Conservation (phyloP, 2,797 vertebrate species). For the Podargus strigoides region DNA sequence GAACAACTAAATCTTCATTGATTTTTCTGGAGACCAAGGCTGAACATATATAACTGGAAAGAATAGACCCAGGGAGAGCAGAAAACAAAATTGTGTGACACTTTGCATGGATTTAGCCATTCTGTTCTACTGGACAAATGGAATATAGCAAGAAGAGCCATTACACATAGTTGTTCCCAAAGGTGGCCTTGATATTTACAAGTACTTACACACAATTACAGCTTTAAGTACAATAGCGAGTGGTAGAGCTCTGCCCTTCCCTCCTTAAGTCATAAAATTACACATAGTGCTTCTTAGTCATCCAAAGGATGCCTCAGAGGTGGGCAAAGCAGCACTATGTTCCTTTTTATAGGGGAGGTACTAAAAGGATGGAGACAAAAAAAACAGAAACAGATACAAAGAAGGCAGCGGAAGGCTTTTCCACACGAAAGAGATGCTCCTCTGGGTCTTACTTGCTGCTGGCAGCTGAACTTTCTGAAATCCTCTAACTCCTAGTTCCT, state of each 20-base stretch:
- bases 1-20: slow-evolving; percentile 45
- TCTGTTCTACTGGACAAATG: background rate
- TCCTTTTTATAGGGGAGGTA: background rate
- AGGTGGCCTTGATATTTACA: slow-evolving; percentile 36
- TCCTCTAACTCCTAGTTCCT: background rate
- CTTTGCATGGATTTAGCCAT: slow-evolving; percentile 40
- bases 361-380: background rate
- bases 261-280: slow-evolving; percentile 1
- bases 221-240: background rate
- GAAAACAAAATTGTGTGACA: slow-evolving; percentile 3
- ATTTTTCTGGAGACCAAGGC: slow-evolving; percentile 49
- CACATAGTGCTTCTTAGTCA: slow-evolving; percentile 4
- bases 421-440: background rate
- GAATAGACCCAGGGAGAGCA: slow-evolving; percentile 5
- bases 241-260: background rate
- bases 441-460: background rate
- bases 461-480: background rate
- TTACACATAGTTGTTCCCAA: background rate
- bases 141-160: background rate
- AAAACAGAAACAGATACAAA: background rate
- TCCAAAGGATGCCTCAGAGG: background rate
- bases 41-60: slow-evolving; percentile 13
- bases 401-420: background rate
- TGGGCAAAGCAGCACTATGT: background rate
- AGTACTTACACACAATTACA: slow-evolving; percentile 14